A percentile compares a stretch with the other conserved stretches of the same genome.
Evolutionary conservation across 2,113 vertebrate genomes (phyloP).

Genomic region (Dryoscopus gambensis): DNA sequence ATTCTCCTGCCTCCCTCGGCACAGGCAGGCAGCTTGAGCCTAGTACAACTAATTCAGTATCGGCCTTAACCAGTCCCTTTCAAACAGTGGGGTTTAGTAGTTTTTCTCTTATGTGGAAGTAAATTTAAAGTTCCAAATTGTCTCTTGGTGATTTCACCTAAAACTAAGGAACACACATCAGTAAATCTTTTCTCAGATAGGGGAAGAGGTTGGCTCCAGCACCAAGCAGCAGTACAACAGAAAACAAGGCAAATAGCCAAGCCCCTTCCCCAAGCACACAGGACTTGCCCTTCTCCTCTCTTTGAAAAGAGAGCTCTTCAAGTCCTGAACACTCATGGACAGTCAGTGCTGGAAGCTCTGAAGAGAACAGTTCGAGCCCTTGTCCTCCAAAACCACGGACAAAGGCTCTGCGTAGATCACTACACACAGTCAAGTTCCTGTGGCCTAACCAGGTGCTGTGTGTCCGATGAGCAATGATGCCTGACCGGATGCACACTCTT

Average conservation of each 20-base stretch:
- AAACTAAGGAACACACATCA: background rate
- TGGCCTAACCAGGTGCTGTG: background rate
- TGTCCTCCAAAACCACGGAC: background rate
- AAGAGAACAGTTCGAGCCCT: rapidly evolving
- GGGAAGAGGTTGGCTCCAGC: background rate
- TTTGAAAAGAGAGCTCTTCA: background rate
- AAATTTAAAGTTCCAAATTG: background rate
- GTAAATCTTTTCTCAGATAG: background rate
- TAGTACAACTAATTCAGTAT: background rate
- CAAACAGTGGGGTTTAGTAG: background rate
- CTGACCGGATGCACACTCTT: background rate
- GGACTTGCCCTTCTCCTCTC: background rate
- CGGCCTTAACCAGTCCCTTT: background rate
- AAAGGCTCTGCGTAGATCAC: background rate
- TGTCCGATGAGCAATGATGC: rapidly evolving
- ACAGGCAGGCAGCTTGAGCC: background rate
- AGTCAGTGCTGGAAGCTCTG: background rate
- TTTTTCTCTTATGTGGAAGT: background rate
- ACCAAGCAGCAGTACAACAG: rapidly evolving
- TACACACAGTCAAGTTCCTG: rapidly evolving
- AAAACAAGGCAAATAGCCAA: background rate
- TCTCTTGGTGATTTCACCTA: background rate
- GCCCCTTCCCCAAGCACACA: rapidly evolving
- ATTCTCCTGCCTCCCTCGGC: background rate
- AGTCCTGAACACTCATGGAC: background rate